phyloP scores from a whole-genome alignment of 2,888 invertebrate species.

The Nycteola revayana region DNA sequence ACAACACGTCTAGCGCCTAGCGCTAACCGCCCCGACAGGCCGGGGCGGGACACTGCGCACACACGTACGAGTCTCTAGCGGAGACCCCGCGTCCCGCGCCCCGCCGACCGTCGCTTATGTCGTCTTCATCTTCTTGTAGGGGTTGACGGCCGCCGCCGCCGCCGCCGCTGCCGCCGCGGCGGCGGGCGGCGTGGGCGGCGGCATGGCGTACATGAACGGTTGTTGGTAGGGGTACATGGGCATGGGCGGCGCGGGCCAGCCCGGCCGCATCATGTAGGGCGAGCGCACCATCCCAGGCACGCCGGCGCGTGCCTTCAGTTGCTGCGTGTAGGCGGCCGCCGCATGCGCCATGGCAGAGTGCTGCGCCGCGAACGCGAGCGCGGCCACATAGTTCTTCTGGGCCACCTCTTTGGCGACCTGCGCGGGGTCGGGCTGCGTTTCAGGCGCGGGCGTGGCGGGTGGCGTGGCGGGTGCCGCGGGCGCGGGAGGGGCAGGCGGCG shows the following conservation, averaged over 20 bases:
- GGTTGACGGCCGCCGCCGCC: slow-evolving; percentile 84
- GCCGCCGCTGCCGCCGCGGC: slow-evolving; percentile 66
- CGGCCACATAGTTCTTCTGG: slow-evolving; percentile 90
- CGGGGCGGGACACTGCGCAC: slow-evolving; percentile 67
- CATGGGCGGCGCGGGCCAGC: slow-evolving; percentile 74
- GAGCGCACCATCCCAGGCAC: slow-evolving; percentile 70
- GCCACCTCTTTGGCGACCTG: slow-evolving; percentile 90
- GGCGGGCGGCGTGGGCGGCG: slow-evolving; percentile 68
- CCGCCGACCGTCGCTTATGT: slow-evolving; percentile 82
- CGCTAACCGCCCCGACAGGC: slow-evolving; percentile 76
- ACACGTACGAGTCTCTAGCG: slow-evolving; percentile 78
- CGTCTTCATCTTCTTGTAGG: slow-evolving; percentile 95
- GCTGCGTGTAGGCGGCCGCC: slow-evolving; percentile 72
- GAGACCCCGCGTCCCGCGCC: slow-evolving; percentile 77
- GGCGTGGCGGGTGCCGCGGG: slow-evolving; percentile 44
- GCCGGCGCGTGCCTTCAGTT: slow-evolving; percentile 87
- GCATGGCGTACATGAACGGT: slow-evolving; percentile 78
- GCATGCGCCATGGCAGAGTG: slow-evolving; percentile 73
- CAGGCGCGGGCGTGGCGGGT: slow-evolving; percentile 62
- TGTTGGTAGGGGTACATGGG: slow-evolving; percentile 77
- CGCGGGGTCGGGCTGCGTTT: slow-evolving; percentile 45
- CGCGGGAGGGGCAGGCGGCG: slow-evolving; percentile 45
- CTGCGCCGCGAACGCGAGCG: slow-evolving; percentile 78
- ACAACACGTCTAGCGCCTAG: slow-evolving; percentile 79
- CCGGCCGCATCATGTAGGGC: slow-evolving; percentile 69